Conservation (phyloP, 2,113 vertebrate species). For the Uropsilus gracilis region DNA sequence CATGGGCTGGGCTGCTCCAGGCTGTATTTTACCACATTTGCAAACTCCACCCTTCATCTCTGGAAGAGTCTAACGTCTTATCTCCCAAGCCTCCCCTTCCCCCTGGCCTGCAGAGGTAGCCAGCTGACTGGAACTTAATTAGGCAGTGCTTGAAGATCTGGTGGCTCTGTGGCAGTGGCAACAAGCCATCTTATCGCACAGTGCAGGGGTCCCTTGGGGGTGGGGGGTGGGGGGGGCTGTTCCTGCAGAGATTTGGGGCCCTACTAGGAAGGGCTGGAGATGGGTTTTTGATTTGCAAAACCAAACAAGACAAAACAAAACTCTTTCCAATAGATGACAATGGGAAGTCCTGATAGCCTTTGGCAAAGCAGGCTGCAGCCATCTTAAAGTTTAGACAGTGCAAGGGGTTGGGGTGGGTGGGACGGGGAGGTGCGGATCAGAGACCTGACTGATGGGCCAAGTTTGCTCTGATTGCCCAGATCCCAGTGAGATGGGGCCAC, state of each 20-base stretch:
- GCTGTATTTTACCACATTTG: background rate
- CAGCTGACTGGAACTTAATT: slow-evolving; percentile 79
- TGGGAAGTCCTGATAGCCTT: background rate
- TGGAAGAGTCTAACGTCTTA: slow-evolving; percentile 60
- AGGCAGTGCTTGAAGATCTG: slow-evolving; percentile 72
- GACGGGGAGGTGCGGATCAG: background rate
- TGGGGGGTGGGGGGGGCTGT: too few relatives aligned
- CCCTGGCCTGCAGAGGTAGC: slow-evolving; percentile 54
- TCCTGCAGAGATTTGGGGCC: background rate
- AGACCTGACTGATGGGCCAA: background rate
- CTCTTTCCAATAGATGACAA: background rate
- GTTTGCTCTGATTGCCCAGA: background rate
- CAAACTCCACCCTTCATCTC: slow-evolving; percentile 53
- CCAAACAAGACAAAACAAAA: background rate
- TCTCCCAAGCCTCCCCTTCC: slow-evolving; percentile 54
- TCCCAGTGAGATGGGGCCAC: background rate
- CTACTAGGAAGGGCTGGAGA: background rate
- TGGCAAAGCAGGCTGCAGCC: background rate
- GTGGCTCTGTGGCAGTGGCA: slow-evolving; percentile 77
- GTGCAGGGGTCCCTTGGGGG: slow-evolving; percentile 65
- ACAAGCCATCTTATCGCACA: slow-evolving; percentile 72
- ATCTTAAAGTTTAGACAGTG: background rate
- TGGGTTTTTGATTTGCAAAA: slow-evolving; percentile 59
- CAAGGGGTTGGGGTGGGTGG: background rate
- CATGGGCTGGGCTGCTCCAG: background rate